These are phyloP conservation scores for Scaptomyza hsui DNA, from an alignment of 1,140 invertebrate genomes.

Conservation along the genomic window DNA sequence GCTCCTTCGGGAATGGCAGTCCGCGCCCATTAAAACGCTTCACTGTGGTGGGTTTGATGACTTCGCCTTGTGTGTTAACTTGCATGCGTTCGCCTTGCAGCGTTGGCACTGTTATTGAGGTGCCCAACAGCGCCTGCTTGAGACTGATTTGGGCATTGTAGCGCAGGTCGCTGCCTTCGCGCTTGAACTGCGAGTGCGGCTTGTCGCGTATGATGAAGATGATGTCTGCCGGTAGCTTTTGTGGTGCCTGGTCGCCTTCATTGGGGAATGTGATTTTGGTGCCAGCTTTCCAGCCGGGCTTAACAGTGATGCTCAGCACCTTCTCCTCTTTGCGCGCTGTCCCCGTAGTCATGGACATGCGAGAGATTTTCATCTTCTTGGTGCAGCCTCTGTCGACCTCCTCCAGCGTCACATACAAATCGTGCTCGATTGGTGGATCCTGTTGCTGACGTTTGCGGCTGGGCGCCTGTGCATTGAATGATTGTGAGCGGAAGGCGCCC, in stretches of 20 bases:
- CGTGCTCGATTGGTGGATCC: constrained; percentile 94
- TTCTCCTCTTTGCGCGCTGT: constrained; percentile 94
- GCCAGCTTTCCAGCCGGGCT: constrained; percentile 97
- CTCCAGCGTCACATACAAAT: constrained; percentile 93
- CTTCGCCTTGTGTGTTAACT: constrained; percentile 89
- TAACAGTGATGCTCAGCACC: constrained; percentile 95
- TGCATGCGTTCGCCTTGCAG: constrained; percentile 89
- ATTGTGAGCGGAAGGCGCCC: constrained; percentile 89
- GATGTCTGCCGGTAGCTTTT: constrained; percentile 96
- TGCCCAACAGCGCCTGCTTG: constrained; percentile 92
- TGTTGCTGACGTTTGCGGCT: constrained; percentile 85
- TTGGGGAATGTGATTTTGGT: constrained; percentile 97
- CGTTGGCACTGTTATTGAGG: constrained; percentile 91
- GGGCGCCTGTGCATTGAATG: constrained; percentile 86
- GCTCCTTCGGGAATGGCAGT: constrained; percentile 94
- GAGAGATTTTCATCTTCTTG: constrained; percentile 98
- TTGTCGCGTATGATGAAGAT: constrained; percentile 98
- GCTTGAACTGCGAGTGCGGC: constrained; percentile 92
- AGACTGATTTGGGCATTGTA: constrained; percentile 93
- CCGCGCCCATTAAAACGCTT: constrained; percentile 92
- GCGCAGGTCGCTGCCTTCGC: constrained; percentile 93
- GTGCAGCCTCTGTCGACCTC: constrained; percentile 92
- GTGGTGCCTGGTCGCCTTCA: constrained; percentile 94
- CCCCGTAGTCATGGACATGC: constrained; percentile 87
- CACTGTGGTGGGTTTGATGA: constrained; percentile 92